phyloP scores from a whole-genome alignment of 1,140 invertebrate species.

The Eumeta japonica region DNA sequence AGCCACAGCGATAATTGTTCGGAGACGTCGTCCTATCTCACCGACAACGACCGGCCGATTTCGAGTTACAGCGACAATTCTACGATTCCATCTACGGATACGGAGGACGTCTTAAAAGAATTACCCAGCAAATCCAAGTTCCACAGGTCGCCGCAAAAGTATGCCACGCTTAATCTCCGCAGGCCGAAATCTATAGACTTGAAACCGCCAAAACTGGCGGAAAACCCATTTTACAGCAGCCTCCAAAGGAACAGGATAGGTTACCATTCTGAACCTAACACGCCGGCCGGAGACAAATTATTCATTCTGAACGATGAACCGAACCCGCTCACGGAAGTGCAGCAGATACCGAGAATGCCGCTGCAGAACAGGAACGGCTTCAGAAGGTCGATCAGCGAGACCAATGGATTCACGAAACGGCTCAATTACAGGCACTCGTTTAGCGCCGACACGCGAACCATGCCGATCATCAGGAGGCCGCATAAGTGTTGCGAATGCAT shows the following conservation, averaged over 20 bases:
- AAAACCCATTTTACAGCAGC: constrained; percentile 47
- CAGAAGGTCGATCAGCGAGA: constrained; percentile 48
- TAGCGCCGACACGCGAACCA: constrained; percentile 43
- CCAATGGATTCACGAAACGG: constrained; percentile 47
- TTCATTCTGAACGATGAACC: constrained; percentile 26
- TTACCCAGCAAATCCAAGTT: constrained; percentile 51
- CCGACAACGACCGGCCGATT: constrained; percentile 50
- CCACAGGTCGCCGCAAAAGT: constrained; percentile 53
- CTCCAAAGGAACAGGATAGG: constrained; percentile 47
- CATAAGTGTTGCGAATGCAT: constrained; percentile 57
- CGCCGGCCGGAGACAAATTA: constrained; percentile 35
- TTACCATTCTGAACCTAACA: constrained; percentile 54
- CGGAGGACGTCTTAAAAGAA: constrained; percentile 51
- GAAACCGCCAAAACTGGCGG: constrained; percentile 28
- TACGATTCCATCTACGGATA: constrained; percentile 52
- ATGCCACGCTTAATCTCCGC: constrained; percentile 47
- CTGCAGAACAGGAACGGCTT: constrained; percentile 47
- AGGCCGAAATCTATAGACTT: constrained; percentile 54
- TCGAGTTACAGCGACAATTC: constrained; percentile 54
- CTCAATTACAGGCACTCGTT: constrained; percentile 54
- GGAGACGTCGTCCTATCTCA: constrained; percentile 49
- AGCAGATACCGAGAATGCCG: constrained; percentile 46
- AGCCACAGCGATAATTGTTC: constrained; percentile 52
- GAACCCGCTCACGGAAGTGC: constrained; percentile 34
- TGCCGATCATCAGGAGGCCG: constrained; percentile 30